Evolutionary conservation across 2,888 invertebrate genomes (phyloP).

Genomic region (Pseudococcus jackbeardsleyi): DNA sequence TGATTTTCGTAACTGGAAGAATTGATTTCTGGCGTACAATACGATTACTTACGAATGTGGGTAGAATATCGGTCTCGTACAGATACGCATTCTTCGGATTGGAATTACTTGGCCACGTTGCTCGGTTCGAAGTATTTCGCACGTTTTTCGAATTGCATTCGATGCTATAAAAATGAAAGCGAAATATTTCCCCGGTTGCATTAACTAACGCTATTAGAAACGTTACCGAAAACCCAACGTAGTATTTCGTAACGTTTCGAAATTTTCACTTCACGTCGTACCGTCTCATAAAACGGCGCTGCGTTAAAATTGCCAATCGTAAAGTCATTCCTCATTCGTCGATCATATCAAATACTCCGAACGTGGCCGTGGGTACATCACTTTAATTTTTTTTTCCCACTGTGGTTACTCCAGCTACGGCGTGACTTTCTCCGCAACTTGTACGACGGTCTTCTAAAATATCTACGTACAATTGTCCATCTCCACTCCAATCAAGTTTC

Average conservation of each 20-base stretch:
- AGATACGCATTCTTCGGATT: not conserved
- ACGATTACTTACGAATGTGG: not conserved
- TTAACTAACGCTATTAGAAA: not conserved
- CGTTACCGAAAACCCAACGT: not conserved
- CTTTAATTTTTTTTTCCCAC: conserved; percentile 27
- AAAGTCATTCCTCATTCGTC: conserved; percentile 31
- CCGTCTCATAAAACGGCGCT: not conserved
- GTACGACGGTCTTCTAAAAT: not conserved
- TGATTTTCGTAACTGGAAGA: not conserved
- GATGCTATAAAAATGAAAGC: conserved; percentile 46
- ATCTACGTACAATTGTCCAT: not conserved
- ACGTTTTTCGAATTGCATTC: conserved; percentile 46
- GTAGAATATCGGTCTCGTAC: not conserved
- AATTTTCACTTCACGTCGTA: conserved; percentile 6
- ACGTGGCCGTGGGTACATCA: not conserved
- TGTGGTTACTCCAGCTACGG: not conserved
- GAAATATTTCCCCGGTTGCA: conserved; percentile 28
- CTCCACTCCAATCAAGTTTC: conserved; percentile 1
- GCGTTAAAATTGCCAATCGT: conserved; percentile 21
- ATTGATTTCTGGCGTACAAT: not conserved
- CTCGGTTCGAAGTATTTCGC: not conserved
- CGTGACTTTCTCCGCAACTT: not conserved
- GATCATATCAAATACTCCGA: conserved; percentile 15
- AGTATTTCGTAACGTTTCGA: not conserved
- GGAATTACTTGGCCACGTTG: not conserved